Base-by-base conservation (phyloP, 2,113 vertebrate genomes). In the Rissa tridactyla region DNA sequence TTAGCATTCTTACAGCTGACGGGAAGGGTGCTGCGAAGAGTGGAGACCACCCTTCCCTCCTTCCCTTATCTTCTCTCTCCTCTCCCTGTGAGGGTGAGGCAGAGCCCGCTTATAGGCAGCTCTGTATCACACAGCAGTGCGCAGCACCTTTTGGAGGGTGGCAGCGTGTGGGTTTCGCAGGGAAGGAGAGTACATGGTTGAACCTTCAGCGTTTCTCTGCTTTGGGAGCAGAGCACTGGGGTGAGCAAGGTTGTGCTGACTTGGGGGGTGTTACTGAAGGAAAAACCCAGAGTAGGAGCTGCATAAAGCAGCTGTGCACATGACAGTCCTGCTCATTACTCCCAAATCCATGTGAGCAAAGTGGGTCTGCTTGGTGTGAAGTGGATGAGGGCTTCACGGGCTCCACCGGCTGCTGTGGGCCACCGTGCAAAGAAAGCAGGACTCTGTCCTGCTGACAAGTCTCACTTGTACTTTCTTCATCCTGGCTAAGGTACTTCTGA, bases 401-500 rank as follows among this genome's bases (percentile, higher is more conserved):
- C 40, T 92, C 26, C 60, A n/a, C 29, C 0, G 1, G 25, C 70
- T 61, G 52, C 81, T 65, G 23, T 5, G 9, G 47, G 80, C 60
- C 61, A 46, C 61, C 3, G 0, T 52, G 65, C 65, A 79, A 61
- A 65, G 91, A 87, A 82, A 82, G 70, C 49, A 72, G 57, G 44
- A 36, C 61, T 80, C 70, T 76, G 47, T 82, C 60, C 3, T 12
- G 44, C 73, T 85, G 57, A 70, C 84, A 82, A 71, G 47, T 68
- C 57, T 54, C 23, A 21, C 69, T 84, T 49, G 19, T 77, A 36
- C 68, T 68, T 81, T 54, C 62, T 70, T 95, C 40, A 61, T 87
- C 49, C 84, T 90, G 64, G 10, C 49, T 80, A 88, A 77, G 78
- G 78, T 94, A 69, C 60, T 96, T 95, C 90, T 94, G 91, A 91